A percentile compares a stretch with the other conserved stretches of the same genome.
Evolutionary conservation across 2,797 vertebrate species (phyloP).

Genomic region (Chrosomus eos): DNA sequence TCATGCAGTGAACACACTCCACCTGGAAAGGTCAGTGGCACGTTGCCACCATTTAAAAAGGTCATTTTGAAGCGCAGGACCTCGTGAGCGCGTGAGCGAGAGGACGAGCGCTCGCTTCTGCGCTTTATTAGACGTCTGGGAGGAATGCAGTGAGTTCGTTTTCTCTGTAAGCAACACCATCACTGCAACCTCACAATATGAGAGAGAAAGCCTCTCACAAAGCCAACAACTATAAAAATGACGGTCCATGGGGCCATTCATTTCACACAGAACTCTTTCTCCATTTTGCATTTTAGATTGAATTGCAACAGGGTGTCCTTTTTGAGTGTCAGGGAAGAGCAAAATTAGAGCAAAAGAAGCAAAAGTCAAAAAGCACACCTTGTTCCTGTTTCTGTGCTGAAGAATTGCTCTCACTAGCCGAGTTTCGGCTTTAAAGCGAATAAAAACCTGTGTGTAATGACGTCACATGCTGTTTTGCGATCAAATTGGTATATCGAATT

Average conservation of each 20-base stretch:
- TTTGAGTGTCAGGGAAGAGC: not conserved
- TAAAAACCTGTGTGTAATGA: too few species aligned
- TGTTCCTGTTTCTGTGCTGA: not conserved
- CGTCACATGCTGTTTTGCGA: too few species aligned
- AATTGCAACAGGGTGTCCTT: constrained; percentile 44
- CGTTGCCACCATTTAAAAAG: constrained; percentile 41
- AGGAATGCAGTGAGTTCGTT: constrained; percentile 46
- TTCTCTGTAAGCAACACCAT: constrained; percentile 54
- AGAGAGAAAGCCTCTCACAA: too few species aligned
- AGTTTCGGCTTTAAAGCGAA: too few species aligned
- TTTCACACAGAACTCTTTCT: constrained; percentile 47
- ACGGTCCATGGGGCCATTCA: constrained; percentile 48
- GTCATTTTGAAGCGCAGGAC: constrained; percentile 24
- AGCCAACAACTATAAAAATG: constrained; percentile 50
- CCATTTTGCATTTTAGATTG: constrained; percentile 44
- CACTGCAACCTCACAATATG: constrained; percentile 51
- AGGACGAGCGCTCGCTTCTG: constrained; percentile 6
- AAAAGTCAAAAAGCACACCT: constrained; percentile 2
- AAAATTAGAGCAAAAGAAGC: constrained; percentile 31
- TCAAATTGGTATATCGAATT: too few species aligned
- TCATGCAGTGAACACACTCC: too few species aligned
- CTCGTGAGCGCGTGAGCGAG: not conserved
- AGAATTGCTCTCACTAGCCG: not conserved
- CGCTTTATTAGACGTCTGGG: constrained; percentile 45
- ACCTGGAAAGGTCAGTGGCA: constrained; percentile 45